Percentiles rank a stretch among this genome's conserved stretches.
These are phyloP conservation scores for Gryon sp. DNA, from an alignment of 1,140 invertebrate genomes.

Conservation along the genomic window DNA sequence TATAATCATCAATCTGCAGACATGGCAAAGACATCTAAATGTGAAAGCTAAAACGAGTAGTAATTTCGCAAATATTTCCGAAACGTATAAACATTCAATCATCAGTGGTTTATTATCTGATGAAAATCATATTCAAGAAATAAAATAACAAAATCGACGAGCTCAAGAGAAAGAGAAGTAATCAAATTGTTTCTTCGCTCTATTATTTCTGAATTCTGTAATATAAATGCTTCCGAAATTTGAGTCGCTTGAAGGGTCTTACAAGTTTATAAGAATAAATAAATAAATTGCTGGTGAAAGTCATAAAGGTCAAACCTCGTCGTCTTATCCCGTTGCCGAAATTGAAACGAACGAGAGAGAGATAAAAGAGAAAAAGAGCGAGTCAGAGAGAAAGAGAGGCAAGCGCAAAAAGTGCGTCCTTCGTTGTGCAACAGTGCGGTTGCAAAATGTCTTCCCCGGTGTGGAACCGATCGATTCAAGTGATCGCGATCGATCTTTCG, in stretches of 20 bases:
- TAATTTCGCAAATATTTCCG: neutral
- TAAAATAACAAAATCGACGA: no score
- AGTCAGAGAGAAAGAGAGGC: neutral
- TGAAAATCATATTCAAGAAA: no score
- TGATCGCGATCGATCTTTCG: constrained; percentile 20
- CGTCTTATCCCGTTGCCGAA: constrained; percentile 9
- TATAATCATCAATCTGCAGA: neutral
- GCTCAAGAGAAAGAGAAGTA: no score
- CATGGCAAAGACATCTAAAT: neutral
- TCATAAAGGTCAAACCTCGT: constrained; percentile 7
- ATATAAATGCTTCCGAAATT: no score
- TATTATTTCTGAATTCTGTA: no score
- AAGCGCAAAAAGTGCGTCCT: constrained; percentile 8
- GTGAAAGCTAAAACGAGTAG: neutral
- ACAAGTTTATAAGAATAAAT: neutral
- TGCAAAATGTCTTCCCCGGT: constrained; percentile 25
- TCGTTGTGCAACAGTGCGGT: constrained; percentile 12
- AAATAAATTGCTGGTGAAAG: constrained; percentile 20
- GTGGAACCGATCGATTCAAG: constrained; percentile 29
- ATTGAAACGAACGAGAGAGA: neutral
- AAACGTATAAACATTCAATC: no score
- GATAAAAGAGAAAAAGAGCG: neutral
- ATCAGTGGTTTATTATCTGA: no score
- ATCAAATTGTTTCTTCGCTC: no score
- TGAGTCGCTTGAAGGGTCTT: neutral